These are phyloP conservation scores for Rhamphomyia laevipes DNA, from an alignment of 2,888 invertebrate species.

Conservation along the genomic window DNA sequence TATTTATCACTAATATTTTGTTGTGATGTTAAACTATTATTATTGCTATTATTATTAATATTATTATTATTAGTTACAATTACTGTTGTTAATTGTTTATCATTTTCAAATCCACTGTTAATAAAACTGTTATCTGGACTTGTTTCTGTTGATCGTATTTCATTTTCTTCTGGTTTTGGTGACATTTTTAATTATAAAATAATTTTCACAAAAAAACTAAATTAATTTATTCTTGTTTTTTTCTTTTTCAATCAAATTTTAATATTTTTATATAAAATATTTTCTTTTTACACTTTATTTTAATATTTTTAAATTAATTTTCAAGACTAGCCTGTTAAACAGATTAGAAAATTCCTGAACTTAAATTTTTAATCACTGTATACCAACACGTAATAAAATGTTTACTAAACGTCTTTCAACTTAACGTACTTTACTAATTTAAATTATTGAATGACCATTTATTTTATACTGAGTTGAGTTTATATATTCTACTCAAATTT, in stretches of 20 bases:
- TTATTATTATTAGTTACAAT: too few relatives aligned
- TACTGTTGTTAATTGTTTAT: slow-evolving; percentile 2
- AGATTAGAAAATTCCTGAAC: not conserved
- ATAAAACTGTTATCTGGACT: slow-evolving; percentile 8
- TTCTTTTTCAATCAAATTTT: not conserved
- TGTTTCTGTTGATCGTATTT: slow-evolving; percentile 5
- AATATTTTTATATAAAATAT: not conserved
- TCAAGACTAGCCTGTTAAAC: not conserved
- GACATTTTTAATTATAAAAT: slow-evolving; percentile 12
- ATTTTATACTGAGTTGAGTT: not conserved
- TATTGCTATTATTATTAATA: not conserved
- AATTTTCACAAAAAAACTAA: not conserved
- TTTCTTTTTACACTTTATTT: not conserved
- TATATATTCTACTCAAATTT: not conserved
- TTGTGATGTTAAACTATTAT: too few relatives aligned
- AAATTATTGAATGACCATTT: too few relatives aligned
- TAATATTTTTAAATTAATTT: not conserved
- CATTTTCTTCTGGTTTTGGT: slow-evolving; percentile 17
- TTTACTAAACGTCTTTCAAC: not conserved
- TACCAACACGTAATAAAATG: too few relatives aligned
- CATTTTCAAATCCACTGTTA: slow-evolving; percentile 16
- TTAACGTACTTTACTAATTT: not conserved
- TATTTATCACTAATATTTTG: too few relatives aligned
- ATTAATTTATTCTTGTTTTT: not conserved
- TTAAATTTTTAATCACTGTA: not conserved